Evolutionary conservation across 2,113 vertebrate genomes (phyloP).

Genomic region (Neoarius graeffei): DNA sequence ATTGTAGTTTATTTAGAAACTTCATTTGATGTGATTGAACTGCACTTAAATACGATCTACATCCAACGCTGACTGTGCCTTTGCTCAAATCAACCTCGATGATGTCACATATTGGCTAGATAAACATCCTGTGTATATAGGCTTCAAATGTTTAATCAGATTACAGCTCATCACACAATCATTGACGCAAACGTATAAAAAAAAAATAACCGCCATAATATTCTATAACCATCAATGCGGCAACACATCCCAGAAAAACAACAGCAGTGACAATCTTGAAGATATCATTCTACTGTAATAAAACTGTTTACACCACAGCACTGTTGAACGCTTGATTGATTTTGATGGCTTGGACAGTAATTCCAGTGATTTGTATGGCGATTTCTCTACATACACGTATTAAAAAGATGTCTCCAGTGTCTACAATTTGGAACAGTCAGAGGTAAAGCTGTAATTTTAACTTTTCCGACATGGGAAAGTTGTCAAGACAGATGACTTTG

Average conservation of each 20-base stretch:
- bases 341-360: not conserved
- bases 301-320: not conserved
- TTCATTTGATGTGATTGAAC: not conserved
- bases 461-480: not conserved
- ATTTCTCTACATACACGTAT: not conserved
- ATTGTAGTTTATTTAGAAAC: not conserved
- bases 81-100: not conserved
- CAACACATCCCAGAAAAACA: not conserved
- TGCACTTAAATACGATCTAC: not conserved
- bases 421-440: not conserved
- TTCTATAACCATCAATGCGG: not conserved
- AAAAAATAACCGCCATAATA: not conserved
- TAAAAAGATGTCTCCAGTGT: not conserved
- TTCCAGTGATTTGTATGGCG: not conserved
- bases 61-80: not conserved
- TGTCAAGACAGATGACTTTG: not conserved
- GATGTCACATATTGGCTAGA: not conserved
- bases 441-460: not conserved
- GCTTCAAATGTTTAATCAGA: not conserved
- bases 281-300: not conserved
- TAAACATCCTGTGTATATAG: not conserved
- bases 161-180: not conserved
- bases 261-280: not conserved
- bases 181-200: too few species aligned
- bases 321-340: too few species aligned